Base-by-base conservation (phyloP, 2,113 vertebrate species). In the Piaya cayana region DNA sequence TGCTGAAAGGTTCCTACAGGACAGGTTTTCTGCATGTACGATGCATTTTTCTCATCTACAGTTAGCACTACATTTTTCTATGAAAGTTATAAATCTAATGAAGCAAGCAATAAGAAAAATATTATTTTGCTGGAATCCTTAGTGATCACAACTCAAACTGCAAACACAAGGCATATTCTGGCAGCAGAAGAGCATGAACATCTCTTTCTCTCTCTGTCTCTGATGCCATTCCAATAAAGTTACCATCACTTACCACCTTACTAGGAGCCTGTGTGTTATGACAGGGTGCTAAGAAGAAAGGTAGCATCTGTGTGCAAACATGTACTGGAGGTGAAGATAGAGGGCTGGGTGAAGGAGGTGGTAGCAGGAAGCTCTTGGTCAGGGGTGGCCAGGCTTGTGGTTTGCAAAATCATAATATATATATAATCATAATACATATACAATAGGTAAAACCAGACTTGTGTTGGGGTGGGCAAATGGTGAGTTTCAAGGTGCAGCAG, bases 141-240 rank as follows among this genome's bases (percentile, higher is more conserved):
- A 53, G 53, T 50, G 76, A 65, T 19, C 23, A 30, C 0, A 0
- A n/a, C 18, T 29, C 32, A 84, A 74, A 47, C 8, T 18, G 22
- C 12, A 62, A 72, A 39, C 0, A 0, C 1, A 2, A 26, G 4
- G 34, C 12, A 3, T 5, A 11, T n/a, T 50, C 30, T 83, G 80
- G 21, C 52, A 74, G 81, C 12, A 6, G 47, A 59, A 37, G 22
- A 91, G 36, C 77, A 60, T 20, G n/a, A 26, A n/a, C n/a, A 47
- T 12, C 5, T 12, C 8, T 52, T 82, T 87, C 62, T 84, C 1
- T 37, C 26, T 29, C 32, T 29, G 34, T 29, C 68, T 74, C 0
- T 0, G 56, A 20, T 17, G 39, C 39, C 20, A 85, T 67, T 39
- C 27, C 30, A 1, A 12, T 30, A 32, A 49, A 64, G 20, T 15